These are phyloP conservation scores for Urocitellus parryii DNA, from an alignment of 2,113 vertebrate species.

Conservation along the genomic window DNA sequence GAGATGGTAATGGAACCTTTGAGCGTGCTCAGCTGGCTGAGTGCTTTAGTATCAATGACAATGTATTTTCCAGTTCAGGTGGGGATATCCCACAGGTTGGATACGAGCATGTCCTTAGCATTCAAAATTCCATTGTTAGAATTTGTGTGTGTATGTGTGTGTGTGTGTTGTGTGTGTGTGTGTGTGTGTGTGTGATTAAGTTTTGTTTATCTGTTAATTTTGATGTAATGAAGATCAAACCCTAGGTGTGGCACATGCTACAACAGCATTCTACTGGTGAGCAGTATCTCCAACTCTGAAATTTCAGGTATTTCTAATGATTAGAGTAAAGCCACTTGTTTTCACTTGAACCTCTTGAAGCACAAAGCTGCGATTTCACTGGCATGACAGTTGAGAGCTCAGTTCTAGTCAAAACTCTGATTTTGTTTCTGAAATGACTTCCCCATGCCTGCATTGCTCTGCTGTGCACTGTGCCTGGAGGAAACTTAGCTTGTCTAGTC, in stretches of 20 bases:
- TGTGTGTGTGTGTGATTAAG: not conserved
- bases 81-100: not conserved
- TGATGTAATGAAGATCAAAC: not conserved
- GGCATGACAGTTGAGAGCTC: not conserved
- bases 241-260: not conserved
- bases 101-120: not conserved
- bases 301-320: slow-evolving; percentile 39
- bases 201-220: not conserved
- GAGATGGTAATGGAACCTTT: not conserved
- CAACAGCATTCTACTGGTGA: not conserved
- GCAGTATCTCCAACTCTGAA: not conserved
- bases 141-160: not conserved
- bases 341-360: slow-evolving; percentile 47
- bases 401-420: not conserved
- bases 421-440: not conserved
- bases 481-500: not conserved
- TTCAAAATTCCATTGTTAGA: slow-evolving; percentile 42
- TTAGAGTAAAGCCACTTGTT: slow-evolving; percentile 66
- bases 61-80: not conserved
- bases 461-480: fast-evolving
- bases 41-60: not conserved
- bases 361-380: not conserved
- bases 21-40: not conserved
- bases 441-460: not conserved
- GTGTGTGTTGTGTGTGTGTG: too few relatives aligned